Conservation (phyloP, 2,113 vertebrate species). For the Phyllostomus discolor region DNA sequence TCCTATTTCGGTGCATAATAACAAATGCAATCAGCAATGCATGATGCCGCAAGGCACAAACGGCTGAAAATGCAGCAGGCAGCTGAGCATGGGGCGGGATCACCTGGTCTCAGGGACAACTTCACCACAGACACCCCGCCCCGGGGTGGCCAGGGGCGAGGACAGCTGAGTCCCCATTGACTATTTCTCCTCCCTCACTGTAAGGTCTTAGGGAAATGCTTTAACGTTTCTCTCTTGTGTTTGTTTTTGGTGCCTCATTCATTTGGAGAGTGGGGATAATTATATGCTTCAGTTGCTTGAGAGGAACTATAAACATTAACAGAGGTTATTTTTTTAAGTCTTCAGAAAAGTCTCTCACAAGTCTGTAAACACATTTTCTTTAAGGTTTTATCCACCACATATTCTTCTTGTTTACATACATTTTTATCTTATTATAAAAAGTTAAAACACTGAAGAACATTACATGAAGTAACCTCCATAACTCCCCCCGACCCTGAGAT, state of each 20-base stretch:
- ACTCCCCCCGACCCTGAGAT: not conserved
- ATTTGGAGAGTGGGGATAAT: not conserved
- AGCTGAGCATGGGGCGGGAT: not conserved
- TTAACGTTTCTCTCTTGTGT: not conserved
- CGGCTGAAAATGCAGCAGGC: not conserved
- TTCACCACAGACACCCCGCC: not conserved
- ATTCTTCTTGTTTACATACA: not conserved
- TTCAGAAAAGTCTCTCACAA: not conserved
- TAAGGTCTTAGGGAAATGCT: not conserved
- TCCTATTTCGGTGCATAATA: constrained; percentile 52
- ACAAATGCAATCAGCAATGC: not conserved
- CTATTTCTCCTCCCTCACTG: not conserved
- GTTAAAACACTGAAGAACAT: not conserved
- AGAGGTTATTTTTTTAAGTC: not conserved
- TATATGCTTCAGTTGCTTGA: not conserved
- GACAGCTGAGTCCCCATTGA: not conserved
- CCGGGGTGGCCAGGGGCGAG: not conserved
- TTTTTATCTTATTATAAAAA: not conserved
- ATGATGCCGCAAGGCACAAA: constrained; percentile 32
- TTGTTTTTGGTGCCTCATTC: not conserved
- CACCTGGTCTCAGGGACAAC: not conserved
- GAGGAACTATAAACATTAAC: not conserved
- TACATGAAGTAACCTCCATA: not conserved
- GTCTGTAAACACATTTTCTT: not conserved
- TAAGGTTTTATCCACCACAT: not conserved